Percentiles rank a stretch among this genome's conserved stretches.
phyloP scores from a whole-genome alignment of 2,113 vertebrate species.

The Echinops telfairi region DNA sequence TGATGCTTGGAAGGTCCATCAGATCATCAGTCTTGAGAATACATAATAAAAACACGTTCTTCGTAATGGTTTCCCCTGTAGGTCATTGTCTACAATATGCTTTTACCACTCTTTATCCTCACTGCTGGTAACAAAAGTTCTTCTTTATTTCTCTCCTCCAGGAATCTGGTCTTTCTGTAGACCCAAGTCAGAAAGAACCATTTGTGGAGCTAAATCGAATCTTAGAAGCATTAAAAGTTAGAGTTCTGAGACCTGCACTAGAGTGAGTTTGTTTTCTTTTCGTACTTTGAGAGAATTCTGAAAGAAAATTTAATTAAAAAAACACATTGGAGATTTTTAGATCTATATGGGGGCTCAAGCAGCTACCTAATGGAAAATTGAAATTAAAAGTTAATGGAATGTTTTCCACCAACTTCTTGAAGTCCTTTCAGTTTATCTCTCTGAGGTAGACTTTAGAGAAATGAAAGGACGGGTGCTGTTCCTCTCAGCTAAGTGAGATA shows the following conservation, averaged over 20 bases:
- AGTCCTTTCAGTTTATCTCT: not conserved
- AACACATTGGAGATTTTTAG: slow-evolving; percentile 30
- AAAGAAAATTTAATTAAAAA: slow-evolving; percentile 48
- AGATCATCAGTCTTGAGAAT: not conserved
- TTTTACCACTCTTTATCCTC: not conserved
- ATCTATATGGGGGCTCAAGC: not conserved
- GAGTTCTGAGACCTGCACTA: slow-evolving; percentile 92
- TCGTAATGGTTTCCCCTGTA: not conserved
- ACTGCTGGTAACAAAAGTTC: slow-evolving; percentile 28
- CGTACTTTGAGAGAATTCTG: slow-evolving; percentile 14
- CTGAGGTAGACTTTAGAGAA: not conserved
- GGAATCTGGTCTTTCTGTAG: slow-evolving; percentile 93
- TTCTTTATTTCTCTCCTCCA: slow-evolving; percentile 67
- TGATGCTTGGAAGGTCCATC: too few species aligned
- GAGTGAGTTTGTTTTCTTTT: slow-evolving; percentile 85
- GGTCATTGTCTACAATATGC: slow-evolving; percentile 34
- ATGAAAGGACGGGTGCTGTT: slow-evolving; percentile 1
- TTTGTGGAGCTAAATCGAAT: slow-evolving; percentile 93
- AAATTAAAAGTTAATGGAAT: too few species aligned
- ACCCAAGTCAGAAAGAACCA: slow-evolving; percentile 92
- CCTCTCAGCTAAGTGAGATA: slow-evolving; percentile 38
- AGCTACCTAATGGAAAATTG: too few species aligned
- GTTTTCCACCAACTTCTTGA: too few species aligned
- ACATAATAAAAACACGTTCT: slow-evolving; percentile 19
- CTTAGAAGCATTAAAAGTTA: slow-evolving; percentile 92